Percentiles rank a stretch among this genome's conserved stretches.
Conservation (phyloP, 2,113 vertebrate species). For the Perca fluviatilis region DNA sequence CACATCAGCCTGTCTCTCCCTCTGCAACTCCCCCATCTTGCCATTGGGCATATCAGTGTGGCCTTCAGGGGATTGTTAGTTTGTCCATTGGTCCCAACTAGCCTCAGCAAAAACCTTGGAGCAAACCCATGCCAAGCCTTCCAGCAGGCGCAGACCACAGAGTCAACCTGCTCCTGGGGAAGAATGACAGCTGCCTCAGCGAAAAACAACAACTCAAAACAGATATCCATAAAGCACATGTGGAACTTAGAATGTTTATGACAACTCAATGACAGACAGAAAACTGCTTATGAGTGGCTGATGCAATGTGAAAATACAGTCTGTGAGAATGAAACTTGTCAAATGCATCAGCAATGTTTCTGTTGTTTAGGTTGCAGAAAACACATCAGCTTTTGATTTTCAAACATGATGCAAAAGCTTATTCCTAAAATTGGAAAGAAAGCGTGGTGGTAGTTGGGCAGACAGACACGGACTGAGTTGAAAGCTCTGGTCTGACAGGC, state of each 20-base stretch:
- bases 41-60: conserved; percentile 44
- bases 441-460: conserved; percentile 29
- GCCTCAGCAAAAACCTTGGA: conserved; percentile 45
- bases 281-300: conserved; percentile 48
- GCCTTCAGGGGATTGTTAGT: conserved; percentile 80
- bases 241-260: conserved; percentile 29
- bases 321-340: conserved; percentile 45
- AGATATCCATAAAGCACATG: conserved; percentile 35
- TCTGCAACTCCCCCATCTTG: conserved; percentile 32
- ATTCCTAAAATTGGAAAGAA: conserved; percentile 34
- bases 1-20: conserved; percentile 13
- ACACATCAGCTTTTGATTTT: conserved; percentile 20
- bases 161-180: conserved; percentile 57
- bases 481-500: conserved; percentile 61
- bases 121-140: conserved; percentile 62
- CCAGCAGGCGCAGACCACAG: conserved; percentile 50
- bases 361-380: conserved; percentile 49
- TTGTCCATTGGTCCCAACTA: conserved; percentile 60
- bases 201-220: conserved; percentile 25
- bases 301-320: conserved; percentile 43
- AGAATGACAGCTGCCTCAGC: conserved; percentile 50
- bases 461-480: conserved; percentile 41
- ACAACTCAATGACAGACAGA: conserved; percentile 32
- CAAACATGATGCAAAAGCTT: conserved; percentile 14
- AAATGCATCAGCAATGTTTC: conserved; percentile 45